phyloP scores from a whole-genome alignment of 2,113 vertebrate species.

The Gobio gobio region DNA sequence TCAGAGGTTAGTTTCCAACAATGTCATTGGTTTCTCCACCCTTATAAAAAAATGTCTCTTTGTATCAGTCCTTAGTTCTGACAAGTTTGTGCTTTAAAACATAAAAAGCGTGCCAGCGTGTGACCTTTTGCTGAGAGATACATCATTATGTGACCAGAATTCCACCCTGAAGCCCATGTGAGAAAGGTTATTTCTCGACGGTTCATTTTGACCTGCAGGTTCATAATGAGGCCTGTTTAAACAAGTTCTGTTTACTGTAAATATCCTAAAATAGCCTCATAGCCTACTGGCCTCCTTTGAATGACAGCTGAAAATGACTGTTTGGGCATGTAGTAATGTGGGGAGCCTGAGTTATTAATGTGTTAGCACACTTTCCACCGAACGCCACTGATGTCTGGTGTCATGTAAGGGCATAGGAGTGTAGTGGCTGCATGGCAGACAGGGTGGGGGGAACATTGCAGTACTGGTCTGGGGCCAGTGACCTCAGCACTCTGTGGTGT shows the following conservation, averaged over 20 bases:
- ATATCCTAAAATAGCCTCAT: constrained; percentile 43
- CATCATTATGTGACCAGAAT: constrained; percentile 7
- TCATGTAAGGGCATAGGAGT: constrained; percentile 42
- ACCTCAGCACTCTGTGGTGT: constrained; percentile 44
- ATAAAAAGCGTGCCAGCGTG: neutral
- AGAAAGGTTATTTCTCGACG: neutral
- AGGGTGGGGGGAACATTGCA: neutral
- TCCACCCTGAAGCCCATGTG: neutral
- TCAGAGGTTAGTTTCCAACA: constrained; percentile 56
- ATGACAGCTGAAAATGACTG: constrained; percentile 32
- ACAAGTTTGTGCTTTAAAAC: constrained; percentile 6
- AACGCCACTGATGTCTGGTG: constrained; percentile 21
- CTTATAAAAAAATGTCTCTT: too few relatives aligned
- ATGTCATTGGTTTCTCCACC: constrained; percentile 49
- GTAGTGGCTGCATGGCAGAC: neutral
- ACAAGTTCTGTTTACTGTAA: constrained; percentile 37
- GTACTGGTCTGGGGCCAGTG: constrained; percentile 40
- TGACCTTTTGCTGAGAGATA: constrained; percentile 5
- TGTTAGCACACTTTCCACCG: constrained; percentile 48
- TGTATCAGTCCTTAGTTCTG: neutral
- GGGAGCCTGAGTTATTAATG: constrained; percentile 31
- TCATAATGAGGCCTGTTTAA: constrained; percentile 33
- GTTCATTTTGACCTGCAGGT: constrained; percentile 16
- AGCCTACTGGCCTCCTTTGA: constrained; percentile 42
- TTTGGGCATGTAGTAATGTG: constrained; percentile 47